These are phyloP conservation scores for Polydrusus cervinus DNA, from an alignment of 2,888 invertebrate genomes.

Conservation along the genomic window DNA sequence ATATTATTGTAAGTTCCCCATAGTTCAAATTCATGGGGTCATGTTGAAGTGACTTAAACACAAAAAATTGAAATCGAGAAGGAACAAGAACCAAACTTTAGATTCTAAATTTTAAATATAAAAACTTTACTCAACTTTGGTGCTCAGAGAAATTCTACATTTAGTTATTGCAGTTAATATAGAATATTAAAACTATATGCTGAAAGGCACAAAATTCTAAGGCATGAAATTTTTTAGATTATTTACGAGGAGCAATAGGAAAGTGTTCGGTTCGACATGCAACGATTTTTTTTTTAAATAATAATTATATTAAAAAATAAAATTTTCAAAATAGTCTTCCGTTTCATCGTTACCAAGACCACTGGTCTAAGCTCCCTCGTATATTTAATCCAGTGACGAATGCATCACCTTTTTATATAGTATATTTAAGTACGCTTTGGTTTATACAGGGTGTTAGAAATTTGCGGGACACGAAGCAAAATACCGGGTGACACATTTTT, in stretches of 20 bases:
- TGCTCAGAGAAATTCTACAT: not conserved
- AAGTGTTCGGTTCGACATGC: too few species aligned
- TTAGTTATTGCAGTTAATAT: not conserved
- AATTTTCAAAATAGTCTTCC: too few species aligned
- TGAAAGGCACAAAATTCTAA: conserved; percentile 21
- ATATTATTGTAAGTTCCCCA: too few species aligned
- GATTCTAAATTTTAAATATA: not conserved
- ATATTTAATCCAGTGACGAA: not conserved
- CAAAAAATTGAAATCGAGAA: too few species aligned
- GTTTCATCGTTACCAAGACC: too few species aligned
- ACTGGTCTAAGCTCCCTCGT: too few species aligned
- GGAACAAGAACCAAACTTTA: too few species aligned
- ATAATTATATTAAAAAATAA: too few species aligned
- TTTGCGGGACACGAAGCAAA: not conserved
- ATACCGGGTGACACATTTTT: too few species aligned
- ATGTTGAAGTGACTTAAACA: too few species aligned
- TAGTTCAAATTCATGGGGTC: too few species aligned
- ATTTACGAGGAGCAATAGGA: not conserved
- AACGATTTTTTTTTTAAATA: too few species aligned
- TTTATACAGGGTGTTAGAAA: not conserved
- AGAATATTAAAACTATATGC: not conserved
- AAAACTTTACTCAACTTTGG: not conserved
- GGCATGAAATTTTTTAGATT: not conserved
- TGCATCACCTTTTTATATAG: not conserved
- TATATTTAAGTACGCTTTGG: conserved; percentile 15